Evolutionary conservation across 2,888 invertebrate species (phyloP).

Genomic region (Meteorus cinctellus): DNA sequence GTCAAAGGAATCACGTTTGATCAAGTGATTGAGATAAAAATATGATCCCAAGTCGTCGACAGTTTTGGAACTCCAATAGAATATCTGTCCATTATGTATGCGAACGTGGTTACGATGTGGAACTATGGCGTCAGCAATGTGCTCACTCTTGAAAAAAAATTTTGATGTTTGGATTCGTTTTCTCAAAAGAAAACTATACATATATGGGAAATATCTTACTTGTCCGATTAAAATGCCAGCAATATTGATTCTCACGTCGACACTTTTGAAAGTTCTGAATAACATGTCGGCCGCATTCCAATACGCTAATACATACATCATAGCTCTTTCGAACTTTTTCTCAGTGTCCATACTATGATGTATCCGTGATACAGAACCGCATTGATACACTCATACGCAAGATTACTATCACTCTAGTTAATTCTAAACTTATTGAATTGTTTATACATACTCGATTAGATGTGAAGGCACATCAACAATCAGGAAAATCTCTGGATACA

Average conservation of each 20-base stretch:
- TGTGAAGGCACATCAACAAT: background rate
- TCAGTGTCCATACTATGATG: background rate
- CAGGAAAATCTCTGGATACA: background rate
- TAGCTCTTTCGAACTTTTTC: background rate
- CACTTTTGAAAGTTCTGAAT: background rate
- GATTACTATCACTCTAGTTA: background rate
- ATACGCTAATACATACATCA: background rate
- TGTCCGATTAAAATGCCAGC: background rate
- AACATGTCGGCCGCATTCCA: background rate
- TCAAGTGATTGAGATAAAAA: background rate
- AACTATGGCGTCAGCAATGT: background rate
- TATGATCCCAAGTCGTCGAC: background rate
- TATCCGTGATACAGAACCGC: background rate
- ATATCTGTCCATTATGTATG: background rate
- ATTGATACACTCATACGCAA: background rate
- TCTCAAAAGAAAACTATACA: background rate
- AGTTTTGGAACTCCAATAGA: background rate
- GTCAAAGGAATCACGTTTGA: slow-evolving; percentile 3
- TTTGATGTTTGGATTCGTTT: background rate
- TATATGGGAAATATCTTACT: background rate
- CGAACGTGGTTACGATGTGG: background rate
- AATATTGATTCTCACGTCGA: background rate
- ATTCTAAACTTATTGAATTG: no score
- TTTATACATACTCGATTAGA: background rate
- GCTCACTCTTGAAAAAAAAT: background rate